phyloP scores from a whole-genome alignment of 1,140 invertebrate species.

The Lethocerus indicus region DNA sequence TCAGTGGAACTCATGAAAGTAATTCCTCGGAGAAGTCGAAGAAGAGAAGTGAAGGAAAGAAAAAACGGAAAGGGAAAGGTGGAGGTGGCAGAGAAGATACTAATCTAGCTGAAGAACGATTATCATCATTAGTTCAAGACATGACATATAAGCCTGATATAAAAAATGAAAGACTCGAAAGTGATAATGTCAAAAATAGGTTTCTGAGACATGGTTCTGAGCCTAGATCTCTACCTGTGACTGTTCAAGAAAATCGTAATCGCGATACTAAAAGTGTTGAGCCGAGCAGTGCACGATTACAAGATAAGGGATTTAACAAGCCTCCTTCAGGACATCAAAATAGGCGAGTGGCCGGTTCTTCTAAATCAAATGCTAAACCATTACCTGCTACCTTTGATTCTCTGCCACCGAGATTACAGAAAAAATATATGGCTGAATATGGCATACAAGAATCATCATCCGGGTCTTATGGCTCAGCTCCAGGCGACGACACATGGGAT shows the following conservation, averaged over 20 bases:
- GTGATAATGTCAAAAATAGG: not conserved
- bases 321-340: not conserved
- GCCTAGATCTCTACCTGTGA: not conserved
- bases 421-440: slow-evolving; percentile 1
- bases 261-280: not conserved
- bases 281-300: not conserved
- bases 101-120: not conserved
- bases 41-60: not conserved
- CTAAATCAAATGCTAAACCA: not conserved
- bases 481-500: not conserved
- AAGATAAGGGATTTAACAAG: not conserved
- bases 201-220: slow-evolving; percentile 3
- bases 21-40: not conserved
- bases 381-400: not conserved
- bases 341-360: not conserved
- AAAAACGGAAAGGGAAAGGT: no score
- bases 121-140: no score
- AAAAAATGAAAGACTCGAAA: not conserved
- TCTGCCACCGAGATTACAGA: slow-evolving; percentile 1
- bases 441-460: not conserved
- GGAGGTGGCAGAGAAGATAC: not conserved
- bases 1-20: no score
- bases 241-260: not conserved
- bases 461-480: not conserved
- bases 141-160: no score